phyloP scores from a whole-genome alignment of 2,113 vertebrate genomes.

The Corynorhinus townsendii region DNA sequence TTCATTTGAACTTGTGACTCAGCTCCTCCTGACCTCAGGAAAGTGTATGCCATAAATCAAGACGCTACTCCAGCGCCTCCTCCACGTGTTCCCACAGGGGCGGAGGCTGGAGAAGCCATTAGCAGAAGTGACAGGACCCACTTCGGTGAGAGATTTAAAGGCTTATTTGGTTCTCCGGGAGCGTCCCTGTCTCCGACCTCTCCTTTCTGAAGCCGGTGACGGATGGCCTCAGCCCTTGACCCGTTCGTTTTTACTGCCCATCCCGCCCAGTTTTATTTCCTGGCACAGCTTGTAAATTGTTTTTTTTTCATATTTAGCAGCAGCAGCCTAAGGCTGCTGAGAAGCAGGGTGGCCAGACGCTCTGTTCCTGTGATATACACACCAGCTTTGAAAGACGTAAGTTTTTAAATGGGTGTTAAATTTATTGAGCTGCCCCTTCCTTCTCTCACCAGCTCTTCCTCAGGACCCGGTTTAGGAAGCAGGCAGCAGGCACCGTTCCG shows the following conservation, averaged over 20 bases:
- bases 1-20: constrained; percentile 34
- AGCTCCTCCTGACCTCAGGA: constrained; percentile 23
- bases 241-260: neutral
- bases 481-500: neutral
- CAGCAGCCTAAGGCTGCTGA: neutral
- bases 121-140: neutral
- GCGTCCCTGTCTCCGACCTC: neutral
- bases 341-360: neutral
- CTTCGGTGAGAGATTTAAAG: neutral
- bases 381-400: neutral
- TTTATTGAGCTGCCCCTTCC: neutral
- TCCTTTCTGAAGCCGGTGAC: neutral
- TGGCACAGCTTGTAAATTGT: neutral
- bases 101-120: neutral
- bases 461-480: neutral
- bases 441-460: neutral
- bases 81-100: neutral
- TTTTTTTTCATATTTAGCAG: neutral
- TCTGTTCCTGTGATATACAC: neutral
- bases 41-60: constrained; percentile 20
- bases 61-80: accelerated
- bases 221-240: neutral
- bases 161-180: neutral
- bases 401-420: neutral
- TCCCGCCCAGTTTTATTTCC: neutral